A percentile compares a stretch with the other conserved stretches of the same genome.
Evolutionary conservation across 2,888 invertebrate species (phyloP).

Genomic region (Sphinx pinastri): DNA sequence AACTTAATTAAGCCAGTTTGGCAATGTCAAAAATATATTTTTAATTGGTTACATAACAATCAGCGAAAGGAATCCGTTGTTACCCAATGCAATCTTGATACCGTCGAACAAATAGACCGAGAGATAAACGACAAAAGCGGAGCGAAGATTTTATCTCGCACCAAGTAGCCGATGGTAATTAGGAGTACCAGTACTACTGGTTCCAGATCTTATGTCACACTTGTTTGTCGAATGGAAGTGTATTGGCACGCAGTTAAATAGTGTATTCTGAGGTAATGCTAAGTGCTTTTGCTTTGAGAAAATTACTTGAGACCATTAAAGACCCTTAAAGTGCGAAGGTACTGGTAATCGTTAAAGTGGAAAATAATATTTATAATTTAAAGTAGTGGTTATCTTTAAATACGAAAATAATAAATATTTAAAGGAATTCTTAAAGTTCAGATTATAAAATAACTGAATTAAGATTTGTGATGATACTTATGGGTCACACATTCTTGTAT

Average conservation of each 20-base stretch:
- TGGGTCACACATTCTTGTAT: too few species aligned
- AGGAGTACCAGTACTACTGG: slow-evolving; percentile 35
- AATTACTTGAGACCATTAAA: too few species aligned
- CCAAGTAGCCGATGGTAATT: slow-evolving; percentile 59
- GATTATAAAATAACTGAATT: too few species aligned
- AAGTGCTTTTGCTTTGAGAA: too few species aligned
- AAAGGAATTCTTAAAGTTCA: too few species aligned
- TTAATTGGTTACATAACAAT: slow-evolving; percentile 52
- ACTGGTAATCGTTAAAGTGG: too few species aligned
- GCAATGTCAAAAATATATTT: slow-evolving; percentile 12
- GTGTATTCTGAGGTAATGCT: background rate
- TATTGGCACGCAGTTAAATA: background rate
- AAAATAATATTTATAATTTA: too few species aligned
- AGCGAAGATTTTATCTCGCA: slow-evolving; percentile 61
- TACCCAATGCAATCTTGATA: slow-evolving; percentile 69
- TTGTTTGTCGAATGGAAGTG: slow-evolving; percentile 31
- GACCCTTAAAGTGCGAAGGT: too few species aligned
- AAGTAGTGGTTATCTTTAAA: too few species aligned
- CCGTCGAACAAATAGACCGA: slow-evolving; percentile 66
- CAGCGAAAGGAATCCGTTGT: slow-evolving; percentile 53
- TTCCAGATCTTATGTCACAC: slow-evolving; percentile 17
- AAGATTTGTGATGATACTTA: too few species aligned
- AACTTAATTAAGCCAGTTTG: background rate
- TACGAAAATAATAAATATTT: too few species aligned
- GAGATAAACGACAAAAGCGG: slow-evolving; percentile 60